These are phyloP conservation scores for Catamblyrhynchus diadema DNA, from an alignment of 2,797 vertebrate species.

Conservation along the genomic window DNA sequence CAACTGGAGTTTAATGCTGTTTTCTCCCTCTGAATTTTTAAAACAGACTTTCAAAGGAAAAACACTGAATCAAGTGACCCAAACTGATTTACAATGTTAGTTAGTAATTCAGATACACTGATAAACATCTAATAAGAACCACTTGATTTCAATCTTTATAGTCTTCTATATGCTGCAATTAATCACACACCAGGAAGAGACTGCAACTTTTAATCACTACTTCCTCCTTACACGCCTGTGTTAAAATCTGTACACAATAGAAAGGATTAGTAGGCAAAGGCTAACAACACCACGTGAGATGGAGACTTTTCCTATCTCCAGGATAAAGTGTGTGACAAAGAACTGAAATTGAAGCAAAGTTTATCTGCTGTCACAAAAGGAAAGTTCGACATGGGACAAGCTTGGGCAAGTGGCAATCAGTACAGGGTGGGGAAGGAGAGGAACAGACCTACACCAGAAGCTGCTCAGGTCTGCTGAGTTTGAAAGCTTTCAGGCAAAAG, in stretches of 20 bases:
- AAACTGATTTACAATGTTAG: not conserved
- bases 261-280: not conserved
- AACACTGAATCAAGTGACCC: not conserved
- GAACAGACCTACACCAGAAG: not conserved
- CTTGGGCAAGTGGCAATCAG: not conserved
- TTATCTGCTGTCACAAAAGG: not conserved
- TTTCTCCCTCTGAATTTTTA: not conserved
- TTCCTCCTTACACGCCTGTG: not conserved
- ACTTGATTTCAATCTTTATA: not conserved
- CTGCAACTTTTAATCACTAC: not conserved
- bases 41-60: not conserved
- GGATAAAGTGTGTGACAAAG: not conserved
- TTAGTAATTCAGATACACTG: not conserved
- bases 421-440: not conserved
- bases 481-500: not conserved
- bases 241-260: not conserved
- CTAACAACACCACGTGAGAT: accelerated
- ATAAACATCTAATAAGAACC: not conserved
- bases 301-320: not conserved
- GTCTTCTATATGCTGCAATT: not conserved
- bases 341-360: not conserved
- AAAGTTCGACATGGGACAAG: not conserved
- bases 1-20: not conserved
- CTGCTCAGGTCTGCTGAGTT: not conserved
- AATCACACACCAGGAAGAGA: not conserved